Percentiles rank a stretch among this genome's conserved stretches.
These are phyloP conservation scores for Diplazon laetatorius DNA, from an alignment of 2,888 invertebrate species.

Conservation along the genomic window DNA sequence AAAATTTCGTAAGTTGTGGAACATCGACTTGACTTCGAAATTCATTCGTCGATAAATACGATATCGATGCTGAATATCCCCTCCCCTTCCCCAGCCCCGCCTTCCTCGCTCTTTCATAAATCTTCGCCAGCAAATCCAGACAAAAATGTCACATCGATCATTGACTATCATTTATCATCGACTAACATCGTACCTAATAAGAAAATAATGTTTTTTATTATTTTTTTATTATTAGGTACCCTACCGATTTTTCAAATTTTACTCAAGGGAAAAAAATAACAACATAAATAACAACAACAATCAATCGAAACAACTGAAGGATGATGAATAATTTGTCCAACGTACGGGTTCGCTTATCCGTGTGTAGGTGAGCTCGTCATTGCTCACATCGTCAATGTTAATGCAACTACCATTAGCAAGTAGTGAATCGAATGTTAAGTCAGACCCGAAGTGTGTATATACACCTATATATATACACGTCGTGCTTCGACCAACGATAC, in stretches of 20 bases:
- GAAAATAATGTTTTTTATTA: too few relatives aligned
- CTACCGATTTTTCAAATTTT: too few relatives aligned
- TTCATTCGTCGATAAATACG: too few relatives aligned
- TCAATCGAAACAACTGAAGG: constrained; percentile 12
- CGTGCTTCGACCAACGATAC: constrained; percentile 19
- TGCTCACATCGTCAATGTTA: constrained; percentile 69
- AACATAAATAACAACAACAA: neutral
- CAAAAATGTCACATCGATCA: constrained; percentile 63
- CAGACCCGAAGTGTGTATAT: constrained; percentile 75
- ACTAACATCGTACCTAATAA: too few relatives aligned
- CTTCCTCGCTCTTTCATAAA: neutral
- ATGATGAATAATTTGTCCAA: constrained; percentile 24
- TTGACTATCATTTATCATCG: too few relatives aligned
- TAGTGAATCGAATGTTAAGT: constrained; percentile 80
- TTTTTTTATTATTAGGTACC: too few relatives aligned
- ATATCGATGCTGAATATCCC: too few relatives aligned
- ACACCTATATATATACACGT: too few relatives aligned
- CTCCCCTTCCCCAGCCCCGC: too few relatives aligned
- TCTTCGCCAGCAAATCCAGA: constrained; percentile 26
- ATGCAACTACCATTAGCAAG: constrained; percentile 78
- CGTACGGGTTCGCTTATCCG: neutral
- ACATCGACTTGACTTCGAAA: too few relatives aligned
- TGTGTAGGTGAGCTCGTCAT: constrained; percentile 16
- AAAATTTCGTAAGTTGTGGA: too few relatives aligned
- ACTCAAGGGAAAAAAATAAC: too few relatives aligned